phyloP scores from a whole-genome alignment of 2,797 vertebrate species.

The Hoplostethus atlanticus region DNA sequence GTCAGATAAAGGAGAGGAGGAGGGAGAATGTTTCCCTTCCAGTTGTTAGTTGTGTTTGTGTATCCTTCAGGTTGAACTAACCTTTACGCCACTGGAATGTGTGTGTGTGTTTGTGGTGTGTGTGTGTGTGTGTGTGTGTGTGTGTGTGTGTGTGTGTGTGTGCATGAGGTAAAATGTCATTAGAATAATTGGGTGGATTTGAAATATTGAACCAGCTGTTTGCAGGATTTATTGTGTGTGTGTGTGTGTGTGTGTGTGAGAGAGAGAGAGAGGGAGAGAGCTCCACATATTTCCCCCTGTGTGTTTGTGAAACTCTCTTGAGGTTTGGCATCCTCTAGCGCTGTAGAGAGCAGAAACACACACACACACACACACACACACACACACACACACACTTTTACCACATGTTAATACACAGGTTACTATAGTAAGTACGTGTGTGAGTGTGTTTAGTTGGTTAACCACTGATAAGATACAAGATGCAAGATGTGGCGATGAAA shows the following conservation, averaged over 20 bases:
- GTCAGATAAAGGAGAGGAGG: background rate
- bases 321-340: background rate
- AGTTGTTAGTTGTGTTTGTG: too few relatives aligned
- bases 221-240: slow-evolving; percentile 52
- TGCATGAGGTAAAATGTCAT: slow-evolving; percentile 21
- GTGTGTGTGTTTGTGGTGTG: background rate
- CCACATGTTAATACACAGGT: slow-evolving; percentile 47
- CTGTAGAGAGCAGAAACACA: background rate
- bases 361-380: slow-evolving; percentile 24
- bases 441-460: slow-evolving; percentile 37
- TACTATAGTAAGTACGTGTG: slow-evolving; percentile 28
- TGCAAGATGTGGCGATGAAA: slow-evolving; percentile 51
- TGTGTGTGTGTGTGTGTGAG: slow-evolving; percentile 1
- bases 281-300: slow-evolving; percentile 36
- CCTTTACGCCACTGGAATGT: background rate
- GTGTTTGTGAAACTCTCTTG: background rate
- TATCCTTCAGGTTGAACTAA: too few relatives aligned
- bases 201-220: slow-evolving; percentile 52
- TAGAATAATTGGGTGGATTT: slow-evolving; percentile 52
- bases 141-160: slow-evolving; percentile 19
- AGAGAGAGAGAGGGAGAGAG: slow-evolving; percentile 31
- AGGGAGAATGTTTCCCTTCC: background rate
- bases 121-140: slow-evolving; percentile 2
- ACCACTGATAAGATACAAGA: slow-evolving; percentile 34
- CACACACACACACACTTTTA: slow-evolving; percentile 27